Conservation (phyloP, 2,113 vertebrate species). For the Pelecanoides urinatrix region DNA sequence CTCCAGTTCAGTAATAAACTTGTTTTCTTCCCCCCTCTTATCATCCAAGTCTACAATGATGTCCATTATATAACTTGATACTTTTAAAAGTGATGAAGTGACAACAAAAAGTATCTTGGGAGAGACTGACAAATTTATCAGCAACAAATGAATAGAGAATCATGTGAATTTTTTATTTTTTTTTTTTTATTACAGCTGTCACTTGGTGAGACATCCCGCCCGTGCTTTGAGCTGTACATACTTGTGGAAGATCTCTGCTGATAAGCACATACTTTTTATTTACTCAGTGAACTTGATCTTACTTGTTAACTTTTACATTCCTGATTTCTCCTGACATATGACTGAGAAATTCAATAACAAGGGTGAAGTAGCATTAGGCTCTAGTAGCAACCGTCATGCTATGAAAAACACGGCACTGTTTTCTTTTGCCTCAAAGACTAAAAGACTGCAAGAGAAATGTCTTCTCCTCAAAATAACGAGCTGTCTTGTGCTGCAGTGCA, state of each 20-base stretch:
- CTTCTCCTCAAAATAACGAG: neutral
- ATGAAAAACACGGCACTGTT: neutral
- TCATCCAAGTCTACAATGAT: neutral
- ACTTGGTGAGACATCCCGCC: constrained; percentile 19
- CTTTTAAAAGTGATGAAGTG: constrained; percentile 31
- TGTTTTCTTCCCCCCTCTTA: neutral
- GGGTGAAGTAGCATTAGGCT: neutral
- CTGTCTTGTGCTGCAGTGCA: neutral
- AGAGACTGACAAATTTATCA: constrained; percentile 42
- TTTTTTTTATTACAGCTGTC: neutral
- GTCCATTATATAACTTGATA: neutral
- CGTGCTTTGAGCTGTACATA: neutral
- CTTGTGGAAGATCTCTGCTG: constrained; percentile 29
- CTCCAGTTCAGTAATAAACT: constrained; percentile 8
- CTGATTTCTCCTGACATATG: neutral
- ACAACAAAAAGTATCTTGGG: neutral
- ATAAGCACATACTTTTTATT: constrained; percentile 36
- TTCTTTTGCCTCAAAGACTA: neutral
- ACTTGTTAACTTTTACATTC: constrained; percentile 21
- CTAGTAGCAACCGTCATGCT: neutral
- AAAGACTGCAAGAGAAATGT: neutral
- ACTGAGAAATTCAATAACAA: neutral
- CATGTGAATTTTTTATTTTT: neutral
- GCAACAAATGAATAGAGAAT: neutral
- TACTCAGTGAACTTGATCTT: constrained; percentile 27